phyloP scores from a whole-genome alignment of 2,888 invertebrate genomes.

The Dascillus cervinus region DNA sequence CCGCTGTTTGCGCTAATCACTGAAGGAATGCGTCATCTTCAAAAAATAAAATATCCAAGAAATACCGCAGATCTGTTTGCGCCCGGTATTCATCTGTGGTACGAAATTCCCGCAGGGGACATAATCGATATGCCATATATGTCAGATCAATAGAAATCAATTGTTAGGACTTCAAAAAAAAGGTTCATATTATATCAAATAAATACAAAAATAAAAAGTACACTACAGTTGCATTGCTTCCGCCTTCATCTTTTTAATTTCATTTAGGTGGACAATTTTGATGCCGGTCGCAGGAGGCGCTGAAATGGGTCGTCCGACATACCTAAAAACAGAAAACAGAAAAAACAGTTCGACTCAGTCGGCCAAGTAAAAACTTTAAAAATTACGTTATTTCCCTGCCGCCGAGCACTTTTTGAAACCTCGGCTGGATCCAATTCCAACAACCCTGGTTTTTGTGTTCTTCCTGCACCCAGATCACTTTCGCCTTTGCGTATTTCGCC shows the following conservation, averaged over 20 bases:
- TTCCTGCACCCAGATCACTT: slow-evolving; percentile 83
- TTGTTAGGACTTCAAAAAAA: no score
- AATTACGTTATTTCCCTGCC: no score
- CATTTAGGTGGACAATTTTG: background rate
- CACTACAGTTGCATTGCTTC: no score
- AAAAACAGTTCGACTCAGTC: no score
- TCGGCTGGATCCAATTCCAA: slow-evolving; percentile 84
- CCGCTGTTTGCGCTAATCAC: background rate
- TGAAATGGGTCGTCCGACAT: background rate
- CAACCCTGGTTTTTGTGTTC: slow-evolving; percentile 92
- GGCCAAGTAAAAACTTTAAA: no score
- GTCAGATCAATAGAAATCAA: no score
- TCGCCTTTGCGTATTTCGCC: slow-evolving; percentile 75
- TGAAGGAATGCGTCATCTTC: slow-evolving; percentile 2
- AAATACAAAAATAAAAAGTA: no score
- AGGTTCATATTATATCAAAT: no score
- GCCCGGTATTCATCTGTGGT: slow-evolving; percentile 4
- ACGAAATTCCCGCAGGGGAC: slow-evolving; percentile 5
- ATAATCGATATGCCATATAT: no score
- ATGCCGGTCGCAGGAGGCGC: background rate
- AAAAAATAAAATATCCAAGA: slow-evolving; percentile 6
- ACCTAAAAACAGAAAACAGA: no score
- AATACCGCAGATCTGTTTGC: slow-evolving; percentile 5
- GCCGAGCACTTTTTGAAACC: slow-evolving; percentile 39
- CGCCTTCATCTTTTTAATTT: no score